A percentile compares a stretch with the other conserved stretches of the same genome.
These are phyloP conservation scores for Suricata suricatta DNA, from an alignment of 2,113 vertebrate genomes.

Conservation along the genomic window DNA sequence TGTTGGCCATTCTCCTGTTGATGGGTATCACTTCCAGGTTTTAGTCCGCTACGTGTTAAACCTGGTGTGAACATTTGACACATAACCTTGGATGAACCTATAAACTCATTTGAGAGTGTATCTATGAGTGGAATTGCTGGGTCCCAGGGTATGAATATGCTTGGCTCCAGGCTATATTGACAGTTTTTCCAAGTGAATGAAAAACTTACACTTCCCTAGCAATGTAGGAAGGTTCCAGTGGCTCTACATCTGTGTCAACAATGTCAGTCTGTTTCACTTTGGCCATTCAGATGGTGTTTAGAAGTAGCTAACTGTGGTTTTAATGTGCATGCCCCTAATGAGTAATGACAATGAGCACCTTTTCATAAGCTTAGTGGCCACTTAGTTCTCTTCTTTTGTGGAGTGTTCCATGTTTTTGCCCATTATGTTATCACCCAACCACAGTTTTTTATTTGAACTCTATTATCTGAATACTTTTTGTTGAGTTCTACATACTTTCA, in stretches of 20 bases:
- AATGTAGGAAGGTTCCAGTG: neutral
- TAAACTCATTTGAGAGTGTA: neutral
- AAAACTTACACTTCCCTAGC: neutral
- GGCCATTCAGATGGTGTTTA: neutral
- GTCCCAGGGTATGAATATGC: neutral
- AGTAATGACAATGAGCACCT: neutral
- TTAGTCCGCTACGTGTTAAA: neutral
- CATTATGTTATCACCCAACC: conserved; percentile 10
- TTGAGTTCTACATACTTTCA: conserved; percentile 38
- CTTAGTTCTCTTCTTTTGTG: neutral
- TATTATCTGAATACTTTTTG: neutral
- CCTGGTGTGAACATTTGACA: neutral
- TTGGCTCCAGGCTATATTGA: neutral
- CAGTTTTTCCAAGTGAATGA: neutral
- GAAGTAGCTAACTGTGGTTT: neutral
- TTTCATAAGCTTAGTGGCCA: neutral
- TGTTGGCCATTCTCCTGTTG: neutral
- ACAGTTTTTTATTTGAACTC: neutral
- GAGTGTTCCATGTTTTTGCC: neutral
- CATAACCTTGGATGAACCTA: neutral
- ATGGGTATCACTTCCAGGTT: neutral
- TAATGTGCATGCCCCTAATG: neutral
- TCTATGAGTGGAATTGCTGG: neutral
- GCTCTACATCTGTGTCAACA: neutral
- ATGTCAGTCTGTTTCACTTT: conserved; percentile 2